A percentile compares a stretch with the other conserved stretches of the same genome.
phyloP scores from a whole-genome alignment of 2,888 invertebrate genomes.

The Heliothis peltigera region DNA sequence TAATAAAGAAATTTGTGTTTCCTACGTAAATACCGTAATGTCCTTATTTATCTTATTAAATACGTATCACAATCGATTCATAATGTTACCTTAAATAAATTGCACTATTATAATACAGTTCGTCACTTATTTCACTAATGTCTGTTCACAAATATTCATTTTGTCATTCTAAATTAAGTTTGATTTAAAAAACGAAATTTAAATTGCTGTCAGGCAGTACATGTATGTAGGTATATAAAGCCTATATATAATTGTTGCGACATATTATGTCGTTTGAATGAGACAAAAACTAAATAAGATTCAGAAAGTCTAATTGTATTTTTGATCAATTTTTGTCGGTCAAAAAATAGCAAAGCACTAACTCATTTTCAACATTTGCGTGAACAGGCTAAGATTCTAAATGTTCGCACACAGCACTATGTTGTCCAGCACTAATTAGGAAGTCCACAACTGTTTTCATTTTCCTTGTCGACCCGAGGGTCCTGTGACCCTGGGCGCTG shows the following conservation, averaged over 20 bases:
- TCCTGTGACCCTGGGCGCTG: slow-evolving; percentile 83
- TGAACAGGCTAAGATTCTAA: slow-evolving; percentile 34
- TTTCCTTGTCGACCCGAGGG: slow-evolving; percentile 82
- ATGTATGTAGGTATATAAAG: slow-evolving; percentile 22
- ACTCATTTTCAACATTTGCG: slow-evolving; percentile 23
- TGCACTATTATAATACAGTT: slow-evolving; percentile 61
- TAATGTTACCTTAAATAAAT: slow-evolving; percentile 70
- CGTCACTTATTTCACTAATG: slow-evolving; percentile 31
- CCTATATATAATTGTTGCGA: slow-evolving; percentile 39
- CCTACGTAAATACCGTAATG: slow-evolving; percentile 24
- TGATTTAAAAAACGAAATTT: slow-evolving; percentile 43
- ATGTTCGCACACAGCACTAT: slow-evolving; percentile 27
- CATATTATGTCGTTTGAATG: slow-evolving; percentile 21
- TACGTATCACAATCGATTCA: slow-evolving; percentile 87
- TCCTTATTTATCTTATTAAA: slow-evolving; percentile 64
- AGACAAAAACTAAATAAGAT: slow-evolving; percentile 35
- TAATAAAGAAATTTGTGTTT: neutral
- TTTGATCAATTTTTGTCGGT: slow-evolving; percentile 1
- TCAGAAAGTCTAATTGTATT: slow-evolving; percentile 29
- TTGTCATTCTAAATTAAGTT: slow-evolving; percentile 47
- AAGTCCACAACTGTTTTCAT: slow-evolving; percentile 75
- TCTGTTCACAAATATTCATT: slow-evolving; percentile 40
- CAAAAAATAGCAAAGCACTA: slow-evolving; percentile 10
- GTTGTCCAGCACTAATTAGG: slow-evolving; percentile 68
- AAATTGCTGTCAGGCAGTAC: slow-evolving; percentile 20